These are phyloP conservation scores for Tyria jacobaeae DNA, from an alignment of 2,888 invertebrate genomes.

Conservation along the genomic window DNA sequence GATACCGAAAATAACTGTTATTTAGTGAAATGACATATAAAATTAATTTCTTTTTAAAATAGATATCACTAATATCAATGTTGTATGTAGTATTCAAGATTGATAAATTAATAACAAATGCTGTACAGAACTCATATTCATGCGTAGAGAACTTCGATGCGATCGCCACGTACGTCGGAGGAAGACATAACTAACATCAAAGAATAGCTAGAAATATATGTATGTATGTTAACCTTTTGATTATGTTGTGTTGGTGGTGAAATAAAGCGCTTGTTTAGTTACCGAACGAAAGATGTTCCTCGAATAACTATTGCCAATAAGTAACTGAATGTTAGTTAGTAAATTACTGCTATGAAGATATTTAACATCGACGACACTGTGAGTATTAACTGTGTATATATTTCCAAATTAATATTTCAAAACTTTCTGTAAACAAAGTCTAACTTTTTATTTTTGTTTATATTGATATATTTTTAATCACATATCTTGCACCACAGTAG, in stretches of 20 bases:
- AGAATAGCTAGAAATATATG: constrained; percentile 31
- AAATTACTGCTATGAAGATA: constrained; percentile 17
- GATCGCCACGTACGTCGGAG: constrained; percentile 27
- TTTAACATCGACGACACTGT: constrained; percentile 1
- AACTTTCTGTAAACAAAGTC: not conserved
- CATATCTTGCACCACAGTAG: too few species aligned
- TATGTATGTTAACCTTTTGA: constrained; percentile 36
- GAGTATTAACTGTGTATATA: not conserved
- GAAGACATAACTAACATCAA: constrained; percentile 43
- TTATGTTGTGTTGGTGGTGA: constrained; percentile 27
- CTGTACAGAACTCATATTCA: constrained; percentile 20
- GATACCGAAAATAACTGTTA: constrained; percentile 38
- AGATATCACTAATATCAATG: too few species aligned
- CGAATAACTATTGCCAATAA: constrained; percentile 30
- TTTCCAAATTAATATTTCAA: not conserved
- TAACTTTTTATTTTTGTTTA: too few species aligned
- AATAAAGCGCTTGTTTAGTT: constrained; percentile 33
- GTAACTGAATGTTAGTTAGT: constrained; percentile 32
- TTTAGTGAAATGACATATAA: constrained; percentile 35
- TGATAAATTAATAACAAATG: constrained; percentile 20
- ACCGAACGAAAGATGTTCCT: constrained; percentile 36
- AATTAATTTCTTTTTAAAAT: not conserved
- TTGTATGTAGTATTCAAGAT: too few species aligned
- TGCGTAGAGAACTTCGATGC: constrained; percentile 25
- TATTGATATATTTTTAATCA: too few species aligned